phyloP scores from a whole-genome alignment of 37 sponge, comb jelly and placozoan species.

The Axinella damicornis region DNA sequence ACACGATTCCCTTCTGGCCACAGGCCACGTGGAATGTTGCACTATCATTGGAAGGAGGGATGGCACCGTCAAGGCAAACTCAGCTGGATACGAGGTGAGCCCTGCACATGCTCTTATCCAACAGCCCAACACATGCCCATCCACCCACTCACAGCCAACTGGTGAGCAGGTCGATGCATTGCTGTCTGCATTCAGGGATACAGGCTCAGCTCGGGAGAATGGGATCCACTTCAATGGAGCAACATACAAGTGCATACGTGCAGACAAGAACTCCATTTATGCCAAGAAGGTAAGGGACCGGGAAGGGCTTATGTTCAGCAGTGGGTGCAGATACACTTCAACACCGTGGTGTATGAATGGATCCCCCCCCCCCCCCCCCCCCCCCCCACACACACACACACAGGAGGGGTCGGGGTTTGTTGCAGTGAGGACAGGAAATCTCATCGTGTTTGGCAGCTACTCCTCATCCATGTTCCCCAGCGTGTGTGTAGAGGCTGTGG shows the following conservation, averaged over 20 bases:
- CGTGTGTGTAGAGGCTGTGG: constrained; percentile 90
- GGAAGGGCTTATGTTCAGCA: too few relatives aligned
- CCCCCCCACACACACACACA: too few relatives aligned
- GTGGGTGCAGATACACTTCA: too few relatives aligned
- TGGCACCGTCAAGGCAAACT: constrained; percentile 73
- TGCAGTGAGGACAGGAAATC: constrained; percentile 66
- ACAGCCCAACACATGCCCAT: too few relatives aligned
- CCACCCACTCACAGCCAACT: constrained; percentile 24
- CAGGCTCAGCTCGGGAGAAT: constrained; percentile 47
- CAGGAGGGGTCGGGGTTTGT: constrained; percentile 79
- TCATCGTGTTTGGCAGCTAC: constrained; percentile 82
- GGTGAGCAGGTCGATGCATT: constrained; percentile 66
- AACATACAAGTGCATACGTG: constrained; percentile 73
- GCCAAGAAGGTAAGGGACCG: constrained; percentile 78
- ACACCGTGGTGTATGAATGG: too few relatives aligned
- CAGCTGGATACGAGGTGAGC: constrained; percentile 73
- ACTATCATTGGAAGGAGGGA: constrained; percentile 78
- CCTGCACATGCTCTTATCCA: too few relatives aligned
- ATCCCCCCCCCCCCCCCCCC: too few relatives aligned
- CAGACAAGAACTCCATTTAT: constrained; percentile 87
- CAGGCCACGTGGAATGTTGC: constrained; percentile 89
- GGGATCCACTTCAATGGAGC: constrained; percentile 85
- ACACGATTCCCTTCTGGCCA: constrained; percentile 74
- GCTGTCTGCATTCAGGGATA: constrained; percentile 49
- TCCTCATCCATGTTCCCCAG: constrained; percentile 83